Percentiles rank a stretch among this genome's conserved stretches.
Evolutionary conservation across 2,888 invertebrate species (phyloP).

Genomic region (Chrysolina haemoptera): DNA sequence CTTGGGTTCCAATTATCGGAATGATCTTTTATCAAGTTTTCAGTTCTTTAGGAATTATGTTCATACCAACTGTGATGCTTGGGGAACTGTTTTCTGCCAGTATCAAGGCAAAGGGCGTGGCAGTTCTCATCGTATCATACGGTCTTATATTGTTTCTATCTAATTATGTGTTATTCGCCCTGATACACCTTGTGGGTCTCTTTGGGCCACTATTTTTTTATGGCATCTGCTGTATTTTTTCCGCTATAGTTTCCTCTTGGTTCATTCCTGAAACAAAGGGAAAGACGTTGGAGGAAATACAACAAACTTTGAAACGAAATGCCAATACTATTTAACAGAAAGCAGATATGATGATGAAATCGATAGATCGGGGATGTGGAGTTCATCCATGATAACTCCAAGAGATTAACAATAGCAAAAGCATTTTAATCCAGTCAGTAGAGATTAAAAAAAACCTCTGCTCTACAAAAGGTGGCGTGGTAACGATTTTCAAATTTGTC

Average conservation of each 20-base stretch:
- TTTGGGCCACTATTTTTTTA: slow-evolving; percentile 63
- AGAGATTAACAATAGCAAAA: too few relatives aligned
- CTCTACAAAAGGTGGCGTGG: too few relatives aligned
- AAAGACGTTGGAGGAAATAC: too few relatives aligned
- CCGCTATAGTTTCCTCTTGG: slow-evolving; percentile 57
- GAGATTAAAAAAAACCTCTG: too few relatives aligned
- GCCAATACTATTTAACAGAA: too few relatives aligned
- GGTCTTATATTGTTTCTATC: slow-evolving; percentile 54
- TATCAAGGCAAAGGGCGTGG: slow-evolving; percentile 61
- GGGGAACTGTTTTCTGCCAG: slow-evolving; percentile 63
- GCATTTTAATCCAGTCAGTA: too few relatives aligned
- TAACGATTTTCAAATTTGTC: too few relatives aligned
- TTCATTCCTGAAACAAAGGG: slow-evolving; percentile 66
- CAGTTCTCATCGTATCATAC: slow-evolving; percentile 57
- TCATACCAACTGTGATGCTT: slow-evolving; percentile 60
- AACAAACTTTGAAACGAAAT: slow-evolving; percentile 48
- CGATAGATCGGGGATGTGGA: too few relatives aligned
- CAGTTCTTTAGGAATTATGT: slow-evolving; percentile 58
- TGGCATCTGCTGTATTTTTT: slow-evolving; percentile 54
- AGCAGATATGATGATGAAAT: too few relatives aligned
- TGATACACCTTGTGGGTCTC: slow-evolving; percentile 59
- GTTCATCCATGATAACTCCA: too few relatives aligned
- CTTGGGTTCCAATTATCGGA: slow-evolving; percentile 62
- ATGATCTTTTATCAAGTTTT: slow-evolving; percentile 58
- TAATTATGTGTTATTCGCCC: slow-evolving; percentile 61